A percentile compares a stretch with the other conserved stretches of the same genome.
Conservation (phyloP, 2,888 invertebrate genomes). For the Dicyrtomina minuta region DNA sequence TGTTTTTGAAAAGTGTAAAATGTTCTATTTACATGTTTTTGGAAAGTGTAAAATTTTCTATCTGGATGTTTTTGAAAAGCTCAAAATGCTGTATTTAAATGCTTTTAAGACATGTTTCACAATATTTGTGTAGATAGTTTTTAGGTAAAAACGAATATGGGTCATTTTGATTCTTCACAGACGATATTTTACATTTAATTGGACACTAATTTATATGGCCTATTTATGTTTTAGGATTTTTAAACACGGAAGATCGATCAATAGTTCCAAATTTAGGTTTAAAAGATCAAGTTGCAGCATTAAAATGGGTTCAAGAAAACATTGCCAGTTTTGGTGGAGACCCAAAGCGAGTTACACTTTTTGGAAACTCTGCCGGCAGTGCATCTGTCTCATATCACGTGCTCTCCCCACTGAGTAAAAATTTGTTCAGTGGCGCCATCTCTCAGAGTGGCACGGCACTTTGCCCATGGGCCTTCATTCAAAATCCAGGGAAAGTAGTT, state of each 20-base stretch:
- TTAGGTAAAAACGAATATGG: too few species aligned
- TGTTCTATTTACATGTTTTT: too few species aligned
- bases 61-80: too few species aligned
- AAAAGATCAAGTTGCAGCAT: constrained; percentile 43
- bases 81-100: too few species aligned
- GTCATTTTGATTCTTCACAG: too few species aligned
- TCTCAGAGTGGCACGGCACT: constrained; percentile 45
- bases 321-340: constrained; percentile 44
- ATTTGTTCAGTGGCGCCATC: constrained; percentile 36
- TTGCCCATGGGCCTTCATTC: constrained; percentile 46
- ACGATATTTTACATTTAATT: too few species aligned
- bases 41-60: too few species aligned
- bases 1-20: too few species aligned
- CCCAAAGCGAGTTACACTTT: constrained; percentile 36
- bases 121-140: not conserved
- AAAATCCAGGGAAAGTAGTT: constrained; percentile 43
- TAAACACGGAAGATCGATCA: constrained; percentile 38
- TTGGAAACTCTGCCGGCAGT: constrained; percentile 40
- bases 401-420: constrained; percentile 42
- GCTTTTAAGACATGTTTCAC: too few species aligned
- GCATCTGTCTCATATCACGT: constrained; percentile 46
- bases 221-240: constrained; percentile 30
- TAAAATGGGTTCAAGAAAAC: constrained; percentile 42
- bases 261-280: constrained; percentile 45
- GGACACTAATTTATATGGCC: too few species aligned